Percentiles rank a stretch among this genome's conserved stretches.
phyloP scores from a whole-genome alignment of 2,113 vertebrate genomes.

The Actenoides lindsayi region DNA sequence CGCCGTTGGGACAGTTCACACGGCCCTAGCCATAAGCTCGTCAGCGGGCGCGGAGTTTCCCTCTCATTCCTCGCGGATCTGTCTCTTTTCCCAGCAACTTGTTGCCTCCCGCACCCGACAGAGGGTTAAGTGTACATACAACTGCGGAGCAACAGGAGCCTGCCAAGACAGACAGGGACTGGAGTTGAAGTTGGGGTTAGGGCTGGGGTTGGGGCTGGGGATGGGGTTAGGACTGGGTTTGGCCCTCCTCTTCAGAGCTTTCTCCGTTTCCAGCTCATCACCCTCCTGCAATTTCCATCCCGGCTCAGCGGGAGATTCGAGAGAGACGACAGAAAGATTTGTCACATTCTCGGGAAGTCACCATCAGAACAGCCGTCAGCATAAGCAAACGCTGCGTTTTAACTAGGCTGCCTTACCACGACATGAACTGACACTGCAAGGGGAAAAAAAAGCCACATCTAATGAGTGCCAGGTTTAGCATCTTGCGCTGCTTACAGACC shows the following conservation, averaged over 20 bases:
- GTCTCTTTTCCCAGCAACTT: not conserved
- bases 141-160: not conserved
- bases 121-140: not conserved
- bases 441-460: not conserved
- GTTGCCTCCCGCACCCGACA: not conserved
- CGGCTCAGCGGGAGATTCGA: not conserved
- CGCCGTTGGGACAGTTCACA: not conserved
- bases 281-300: not conserved
- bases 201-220: not conserved
- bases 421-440: not conserved
- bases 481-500: not conserved
- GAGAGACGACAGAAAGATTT: not conserved
- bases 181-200: too few species aligned
- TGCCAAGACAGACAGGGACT: not conserved
- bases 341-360: not conserved
- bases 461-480: constrained; percentile 20
- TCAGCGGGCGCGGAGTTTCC: not conserved
- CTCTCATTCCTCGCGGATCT: not conserved
- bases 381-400: not conserved
- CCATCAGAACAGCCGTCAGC: not conserved
- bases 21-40: not conserved
- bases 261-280: not conserved
- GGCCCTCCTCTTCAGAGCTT: not conserved
- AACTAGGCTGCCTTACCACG: not conserved
- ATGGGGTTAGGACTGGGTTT: not conserved